These are phyloP conservation scores for Tetrapedia diversipes DNA, from an alignment of 2,888 invertebrate genomes.

Conservation along the genomic window DNA sequence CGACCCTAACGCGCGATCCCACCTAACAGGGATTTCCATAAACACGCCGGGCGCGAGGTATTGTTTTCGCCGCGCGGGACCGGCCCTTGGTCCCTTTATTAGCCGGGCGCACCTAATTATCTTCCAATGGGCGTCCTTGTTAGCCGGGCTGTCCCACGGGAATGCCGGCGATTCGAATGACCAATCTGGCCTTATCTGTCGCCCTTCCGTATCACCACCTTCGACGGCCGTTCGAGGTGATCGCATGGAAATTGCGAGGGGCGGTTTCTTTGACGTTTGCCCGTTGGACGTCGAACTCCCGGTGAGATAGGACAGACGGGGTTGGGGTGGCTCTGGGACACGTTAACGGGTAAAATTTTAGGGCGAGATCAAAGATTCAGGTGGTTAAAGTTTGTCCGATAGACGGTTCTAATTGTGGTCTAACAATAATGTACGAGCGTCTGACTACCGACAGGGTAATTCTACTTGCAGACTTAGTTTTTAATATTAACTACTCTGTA, in stretches of 20 bases:
- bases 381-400: neutral
- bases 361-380: no score
- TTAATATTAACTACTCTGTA: no score
- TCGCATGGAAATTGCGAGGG: neutral
- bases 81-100: conserved; percentile 55
- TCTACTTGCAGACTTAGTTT: neutral
- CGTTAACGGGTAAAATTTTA: no score
- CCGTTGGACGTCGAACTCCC: neutral
- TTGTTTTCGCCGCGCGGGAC: conserved; percentile 73
- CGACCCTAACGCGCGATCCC: conserved; percentile 72
- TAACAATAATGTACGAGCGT: neutral
- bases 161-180: conserved; percentile 18
- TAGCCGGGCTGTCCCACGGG: conserved; percentile 4
- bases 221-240: conserved; percentile 29
- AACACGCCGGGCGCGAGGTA: conserved; percentile 74
- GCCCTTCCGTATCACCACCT: neutral
- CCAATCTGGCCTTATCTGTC: neutral
- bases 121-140: conserved; percentile 52
- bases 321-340: no score
- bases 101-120: conserved; percentile 63
- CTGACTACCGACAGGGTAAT: neutral
- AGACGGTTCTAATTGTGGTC: neutral
- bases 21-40: conserved; percentile 78
- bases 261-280: neutral
- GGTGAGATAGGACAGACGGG: no score